phyloP scores from a whole-genome alignment of 2,113 vertebrate genomes.

The Xiphophorus hellerii region DNA sequence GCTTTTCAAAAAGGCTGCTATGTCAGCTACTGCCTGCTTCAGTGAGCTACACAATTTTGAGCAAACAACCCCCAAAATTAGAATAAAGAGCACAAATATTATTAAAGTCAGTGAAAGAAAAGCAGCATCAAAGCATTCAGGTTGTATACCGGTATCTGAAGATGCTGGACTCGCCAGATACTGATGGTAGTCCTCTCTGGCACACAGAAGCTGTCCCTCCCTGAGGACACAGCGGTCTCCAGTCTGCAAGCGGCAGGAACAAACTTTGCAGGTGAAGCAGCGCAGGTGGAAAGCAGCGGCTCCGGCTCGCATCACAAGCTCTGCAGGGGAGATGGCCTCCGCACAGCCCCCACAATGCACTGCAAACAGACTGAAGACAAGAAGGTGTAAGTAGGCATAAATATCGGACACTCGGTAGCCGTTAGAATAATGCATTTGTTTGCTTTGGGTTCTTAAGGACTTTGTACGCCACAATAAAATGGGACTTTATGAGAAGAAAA shows the following conservation, averaged over 20 bases:
- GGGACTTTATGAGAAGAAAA: slow-evolving; percentile 19
- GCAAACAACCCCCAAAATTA: neutral
- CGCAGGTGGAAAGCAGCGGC: slow-evolving; percentile 92
- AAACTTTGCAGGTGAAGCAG: slow-evolving; percentile 96
- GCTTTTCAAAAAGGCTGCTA: too few relatives aligned
- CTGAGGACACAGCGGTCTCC: slow-evolving; percentile 94
- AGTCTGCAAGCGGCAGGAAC: slow-evolving; percentile 90
- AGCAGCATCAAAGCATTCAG: neutral
- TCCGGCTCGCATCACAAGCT: slow-evolving; percentile 94
- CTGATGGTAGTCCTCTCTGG: slow-evolving; percentile 90
- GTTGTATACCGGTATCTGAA: slow-evolving; percentile 88
- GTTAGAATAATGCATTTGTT: slow-evolving; percentile 48
- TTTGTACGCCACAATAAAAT: slow-evolving; percentile 21
- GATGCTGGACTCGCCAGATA: slow-evolving; percentile 87
- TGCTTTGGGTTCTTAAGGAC: slow-evolving; percentile 24
- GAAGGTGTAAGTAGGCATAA: slow-evolving; percentile 12
- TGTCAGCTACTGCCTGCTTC: too few relatives aligned
- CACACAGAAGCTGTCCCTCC: slow-evolving; percentile 93
- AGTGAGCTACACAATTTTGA: too few relatives aligned
- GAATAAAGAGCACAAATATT: neutral
- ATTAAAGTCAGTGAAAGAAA: neutral
- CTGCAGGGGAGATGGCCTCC: slow-evolving; percentile 86
- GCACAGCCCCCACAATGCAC: slow-evolving; percentile 89
- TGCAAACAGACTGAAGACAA: slow-evolving; percentile 85
- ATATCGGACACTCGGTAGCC: slow-evolving; percentile 30